These are phyloP conservation scores for Cyclura pinguis DNA, from an alignment of 2,797 vertebrate species.

Conservation along the genomic window DNA sequence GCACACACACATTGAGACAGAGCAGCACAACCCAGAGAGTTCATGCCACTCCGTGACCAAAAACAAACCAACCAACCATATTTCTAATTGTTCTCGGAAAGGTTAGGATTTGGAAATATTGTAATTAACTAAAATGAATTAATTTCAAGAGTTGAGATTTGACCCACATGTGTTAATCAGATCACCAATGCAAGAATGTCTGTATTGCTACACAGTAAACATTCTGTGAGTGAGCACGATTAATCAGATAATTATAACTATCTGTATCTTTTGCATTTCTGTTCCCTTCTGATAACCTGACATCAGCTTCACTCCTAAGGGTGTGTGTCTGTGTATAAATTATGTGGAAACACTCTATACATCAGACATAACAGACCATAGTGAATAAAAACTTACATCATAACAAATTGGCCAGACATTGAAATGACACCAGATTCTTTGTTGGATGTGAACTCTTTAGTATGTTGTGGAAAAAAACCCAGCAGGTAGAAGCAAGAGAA, in stretches of 20 bases:
- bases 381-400: background rate
- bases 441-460: background rate
- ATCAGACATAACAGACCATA: background rate
- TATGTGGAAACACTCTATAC: background rate
- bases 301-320: background rate
- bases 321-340: background rate
- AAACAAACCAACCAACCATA: constrained; percentile 12
- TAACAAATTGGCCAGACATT: background rate
- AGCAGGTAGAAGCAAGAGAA: background rate
- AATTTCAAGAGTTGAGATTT: background rate
- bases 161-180: background rate
- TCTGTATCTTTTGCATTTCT: background rate
- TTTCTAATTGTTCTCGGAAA: constrained; percentile 12
- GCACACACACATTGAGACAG: background rate
- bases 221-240: background rate
- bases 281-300: background rate
- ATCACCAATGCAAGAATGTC: background rate
- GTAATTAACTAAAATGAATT: background rate
- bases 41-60: constrained; percentile 44
- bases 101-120: background rate
- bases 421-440: background rate
- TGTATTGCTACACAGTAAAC: background rate
- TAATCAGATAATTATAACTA: background rate
- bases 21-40: background rate
- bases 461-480: background rate